A percentile compares a stretch with the other conserved stretches of the same genome.
phyloP scores from a whole-genome alignment of 2,888 invertebrate species.

The Acleris emargana region DNA sequence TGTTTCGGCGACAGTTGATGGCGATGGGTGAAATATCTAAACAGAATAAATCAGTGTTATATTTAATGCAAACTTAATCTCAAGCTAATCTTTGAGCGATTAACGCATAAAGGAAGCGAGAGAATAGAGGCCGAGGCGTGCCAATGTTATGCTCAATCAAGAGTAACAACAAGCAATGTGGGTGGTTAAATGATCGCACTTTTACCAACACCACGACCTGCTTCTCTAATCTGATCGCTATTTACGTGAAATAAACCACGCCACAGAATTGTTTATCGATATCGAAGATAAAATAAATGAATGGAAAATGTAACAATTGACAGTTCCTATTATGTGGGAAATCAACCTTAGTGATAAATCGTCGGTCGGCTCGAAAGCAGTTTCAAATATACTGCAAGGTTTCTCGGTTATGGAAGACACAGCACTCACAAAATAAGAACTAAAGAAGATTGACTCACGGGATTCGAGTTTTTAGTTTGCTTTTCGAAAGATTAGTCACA shows the following conservation, averaged over 20 bases:
- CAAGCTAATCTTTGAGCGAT: constrained; percentile 54
- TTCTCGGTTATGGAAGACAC: constrained; percentile 54
- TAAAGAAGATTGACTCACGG: constrained; percentile 57
- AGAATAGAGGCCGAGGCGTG: constrained; percentile 74
- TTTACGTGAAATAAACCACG: constrained; percentile 39
- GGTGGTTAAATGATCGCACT: constrained; percentile 63
- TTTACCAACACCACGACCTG: constrained; percentile 58
- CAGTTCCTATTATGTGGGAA: constrained; percentile 74
- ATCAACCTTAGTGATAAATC: constrained; percentile 71
- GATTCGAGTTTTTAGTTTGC: constrained; percentile 63
- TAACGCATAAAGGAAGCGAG: constrained; percentile 59
- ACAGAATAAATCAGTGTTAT: constrained; percentile 42
- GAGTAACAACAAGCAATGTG: constrained; percentile 79
- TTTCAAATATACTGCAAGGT: constrained; percentile 61
- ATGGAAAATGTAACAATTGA: constrained; percentile 75
- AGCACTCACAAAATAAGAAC: constrained; percentile 58
- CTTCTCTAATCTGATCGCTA: constrained; percentile 48
- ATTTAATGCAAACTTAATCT: constrained; percentile 42
- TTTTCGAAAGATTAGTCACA: constrained; percentile 77
- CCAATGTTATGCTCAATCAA: constrained; percentile 82
- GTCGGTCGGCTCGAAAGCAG: constrained; percentile 72
- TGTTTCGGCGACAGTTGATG: constrained; percentile 74
- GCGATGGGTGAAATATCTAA: constrained; percentile 34
- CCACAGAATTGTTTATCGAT: constrained; percentile 44
- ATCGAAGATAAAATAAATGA: constrained; percentile 56